Evolutionary conservation across 2,797 vertebrate species (phyloP).

Genomic region (Zalophus californianus): DNA sequence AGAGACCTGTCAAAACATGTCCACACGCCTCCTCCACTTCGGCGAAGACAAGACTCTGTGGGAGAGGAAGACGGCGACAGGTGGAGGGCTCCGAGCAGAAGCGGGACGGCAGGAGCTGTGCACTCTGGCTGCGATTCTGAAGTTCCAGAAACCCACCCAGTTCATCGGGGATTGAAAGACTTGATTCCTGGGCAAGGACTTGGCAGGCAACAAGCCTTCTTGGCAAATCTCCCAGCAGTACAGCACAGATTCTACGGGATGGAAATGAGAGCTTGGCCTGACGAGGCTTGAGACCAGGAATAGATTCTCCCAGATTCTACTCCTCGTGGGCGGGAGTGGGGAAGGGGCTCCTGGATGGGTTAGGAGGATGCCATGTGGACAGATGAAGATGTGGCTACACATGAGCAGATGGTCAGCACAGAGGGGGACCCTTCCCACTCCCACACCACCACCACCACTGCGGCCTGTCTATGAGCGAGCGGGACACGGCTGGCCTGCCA

Average conservation of each 20-base stretch:
- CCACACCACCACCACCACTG: too few relatives aligned
- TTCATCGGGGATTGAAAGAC: background rate
- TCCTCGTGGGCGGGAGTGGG: accelerated
- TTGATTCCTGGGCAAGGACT: background rate
- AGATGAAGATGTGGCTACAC: background rate
- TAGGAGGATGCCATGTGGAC: background rate
- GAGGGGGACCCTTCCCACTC: background rate
- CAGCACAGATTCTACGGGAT: background rate
- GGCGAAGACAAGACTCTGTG: background rate
- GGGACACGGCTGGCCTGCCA: background rate
- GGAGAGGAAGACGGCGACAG: background rate
- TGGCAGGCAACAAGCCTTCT: background rate
- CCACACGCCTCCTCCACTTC: background rate
- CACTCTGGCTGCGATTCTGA: background rate
- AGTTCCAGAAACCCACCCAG: background rate
- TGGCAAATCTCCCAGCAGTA: background rate
- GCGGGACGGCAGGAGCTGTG: background rate
- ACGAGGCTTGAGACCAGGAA: constrained; percentile 23
- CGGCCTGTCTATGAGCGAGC: background rate
- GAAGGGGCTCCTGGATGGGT: background rate
- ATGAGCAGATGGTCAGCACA: background rate
- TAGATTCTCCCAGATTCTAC: background rate
- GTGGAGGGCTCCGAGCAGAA: background rate
- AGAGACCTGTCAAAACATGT: background rate
- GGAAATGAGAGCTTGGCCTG: background rate